Evolutionary conservation across 2,888 invertebrate species (phyloP).

Genomic region (Hypena proboscidalis): DNA sequence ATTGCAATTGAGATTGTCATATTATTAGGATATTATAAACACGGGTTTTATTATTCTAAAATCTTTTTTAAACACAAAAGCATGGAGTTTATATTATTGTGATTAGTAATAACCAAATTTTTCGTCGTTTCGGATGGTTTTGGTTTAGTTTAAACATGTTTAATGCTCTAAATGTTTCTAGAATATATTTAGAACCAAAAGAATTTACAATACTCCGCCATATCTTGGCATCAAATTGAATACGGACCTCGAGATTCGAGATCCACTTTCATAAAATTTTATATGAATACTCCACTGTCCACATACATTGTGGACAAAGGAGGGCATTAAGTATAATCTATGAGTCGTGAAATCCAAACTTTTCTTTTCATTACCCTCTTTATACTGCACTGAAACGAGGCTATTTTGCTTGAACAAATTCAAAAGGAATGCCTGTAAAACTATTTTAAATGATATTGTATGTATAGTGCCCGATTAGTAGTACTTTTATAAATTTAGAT

Average conservation of each 20-base stretch:
- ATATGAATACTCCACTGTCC: constrained; percentile 69
- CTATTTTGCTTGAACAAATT: constrained; percentile 50
- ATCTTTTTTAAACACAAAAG: too few species aligned
- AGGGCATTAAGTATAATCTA: constrained; percentile 72
- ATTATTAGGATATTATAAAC: too few species aligned
- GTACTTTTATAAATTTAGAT: too few species aligned
- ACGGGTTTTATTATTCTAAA: too few species aligned
- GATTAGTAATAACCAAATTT: too few species aligned
- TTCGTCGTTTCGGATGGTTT: too few species aligned
- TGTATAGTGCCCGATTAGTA: too few species aligned
- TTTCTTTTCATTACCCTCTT: constrained; percentile 72
- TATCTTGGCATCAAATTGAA: constrained; percentile 58
- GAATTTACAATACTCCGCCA: constrained; percentile 25
- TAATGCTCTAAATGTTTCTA: too few species aligned
- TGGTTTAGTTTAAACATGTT: too few species aligned
- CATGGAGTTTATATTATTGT: too few species aligned
- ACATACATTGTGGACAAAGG: constrained; percentile 74
- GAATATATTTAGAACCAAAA: too few species aligned
- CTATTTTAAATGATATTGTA: constrained; percentile 2
- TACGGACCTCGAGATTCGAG: constrained; percentile 60
- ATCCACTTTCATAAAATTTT: constrained; percentile 69
- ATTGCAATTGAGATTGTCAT: too few species aligned
- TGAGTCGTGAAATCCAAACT: constrained; percentile 69
- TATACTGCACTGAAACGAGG: constrained; percentile 56
- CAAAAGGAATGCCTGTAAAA: constrained; percentile 20